Conservation (phyloP, 2,888 invertebrate genomes). For the Conomelus anceps region DNA sequence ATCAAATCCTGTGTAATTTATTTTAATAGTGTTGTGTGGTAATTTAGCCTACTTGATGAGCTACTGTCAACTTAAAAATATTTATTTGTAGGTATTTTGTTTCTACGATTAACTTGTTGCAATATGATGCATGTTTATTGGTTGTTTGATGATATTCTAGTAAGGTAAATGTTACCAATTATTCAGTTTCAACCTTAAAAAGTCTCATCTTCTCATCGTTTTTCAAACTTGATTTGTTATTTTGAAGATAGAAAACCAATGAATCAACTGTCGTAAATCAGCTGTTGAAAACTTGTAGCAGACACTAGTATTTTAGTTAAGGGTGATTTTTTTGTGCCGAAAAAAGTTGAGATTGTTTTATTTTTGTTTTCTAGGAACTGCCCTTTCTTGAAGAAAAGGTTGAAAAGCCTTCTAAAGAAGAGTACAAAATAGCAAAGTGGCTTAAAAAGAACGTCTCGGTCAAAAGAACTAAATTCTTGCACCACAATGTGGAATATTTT, state of each 20-base stretch:
- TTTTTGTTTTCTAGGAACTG: constrained; percentile 44
- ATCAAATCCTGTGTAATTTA: neutral
- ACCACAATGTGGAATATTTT: constrained; percentile 95
- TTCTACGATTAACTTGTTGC: neutral
- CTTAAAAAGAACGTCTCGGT: constrained; percentile 86
- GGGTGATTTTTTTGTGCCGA: too few species aligned
- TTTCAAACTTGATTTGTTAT: too few species aligned
- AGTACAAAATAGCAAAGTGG: constrained; percentile 91
- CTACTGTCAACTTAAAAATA: neutral
- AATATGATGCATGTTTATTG: neutral
- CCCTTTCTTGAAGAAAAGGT: constrained; percentile 47
- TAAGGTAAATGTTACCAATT: neutral
- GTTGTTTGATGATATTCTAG: too few species aligned
- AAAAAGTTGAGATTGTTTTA: constrained; percentile 34
- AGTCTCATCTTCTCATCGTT: too few species aligned
- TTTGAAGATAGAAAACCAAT: too few species aligned
- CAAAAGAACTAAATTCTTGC: constrained; percentile 92
- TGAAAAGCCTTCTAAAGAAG: constrained; percentile 80
- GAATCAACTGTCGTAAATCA: too few species aligned
- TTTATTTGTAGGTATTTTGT: neutral
- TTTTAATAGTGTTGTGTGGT: neutral
- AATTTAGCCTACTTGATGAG: neutral
- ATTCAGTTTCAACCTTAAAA: too few species aligned
- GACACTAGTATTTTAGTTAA: too few species aligned
- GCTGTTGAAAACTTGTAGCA: too few species aligned